Evolutionary conservation across 2,888 invertebrate genomes (phyloP), one percentile per base, ranked within the genome.

Genomic region (Sinopyrophorus schimmeli): DNA sequence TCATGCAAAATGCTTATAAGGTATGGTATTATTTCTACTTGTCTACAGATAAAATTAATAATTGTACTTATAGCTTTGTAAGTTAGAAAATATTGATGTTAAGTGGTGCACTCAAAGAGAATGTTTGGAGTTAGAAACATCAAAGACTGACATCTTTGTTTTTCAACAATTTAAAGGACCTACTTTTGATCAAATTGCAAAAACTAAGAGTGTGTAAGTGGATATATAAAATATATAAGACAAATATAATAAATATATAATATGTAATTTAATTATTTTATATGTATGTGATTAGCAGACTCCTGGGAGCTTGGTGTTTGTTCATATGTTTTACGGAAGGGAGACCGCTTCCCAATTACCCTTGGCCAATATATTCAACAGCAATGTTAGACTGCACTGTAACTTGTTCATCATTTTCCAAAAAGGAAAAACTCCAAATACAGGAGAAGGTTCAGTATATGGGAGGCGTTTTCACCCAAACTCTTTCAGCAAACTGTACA

Each of bases 291-390:
- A n/a, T n/a, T n/a, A 77, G 70, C 71, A 91, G 92, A 67, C 78
- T 94, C 55, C 77, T 92, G 47, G 93, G 94, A 0, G 91, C 94
- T 1, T 80, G 83, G 40, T 93, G 92, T 66, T 69, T 95, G 9
- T 76, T 87, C 35, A 79, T 82, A 28, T 92, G 92, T 63, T 72
- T 92, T 27, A 77, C 80, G 16, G 84, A 85, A 63, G 83, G 83
- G 7, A 78, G 81, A 60, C 76, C 86, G 0, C 84, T 94, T 58
- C 93, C 93, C 0, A 79, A 84, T 41, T 84, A 82, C 3, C 78
- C 79, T 0, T 83, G 82, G 63, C 92, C 94, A 0, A 81, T 94
- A 1, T 91, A 81, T 63, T 89, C 87, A 14, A 80, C 89, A 34
- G 88, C 91, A 0, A 92, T 95, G 93, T 76, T 81, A 58, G 80